These are phyloP conservation scores for Gopherus flavomarginatus DNA, from an alignment of 2,113 vertebrate species.

Conservation along the genomic window DNA sequence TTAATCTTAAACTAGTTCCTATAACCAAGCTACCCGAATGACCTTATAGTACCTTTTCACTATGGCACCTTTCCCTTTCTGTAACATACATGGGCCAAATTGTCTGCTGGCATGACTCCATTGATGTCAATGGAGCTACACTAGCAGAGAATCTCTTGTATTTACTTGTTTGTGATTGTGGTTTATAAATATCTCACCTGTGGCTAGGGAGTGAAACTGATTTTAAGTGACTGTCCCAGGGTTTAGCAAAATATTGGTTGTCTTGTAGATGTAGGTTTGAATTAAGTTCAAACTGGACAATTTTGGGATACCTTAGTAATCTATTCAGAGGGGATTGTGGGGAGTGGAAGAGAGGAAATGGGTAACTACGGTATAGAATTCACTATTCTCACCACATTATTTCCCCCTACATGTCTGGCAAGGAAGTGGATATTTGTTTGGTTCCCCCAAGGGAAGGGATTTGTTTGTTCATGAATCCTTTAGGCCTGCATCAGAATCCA, in stretches of 20 bases:
- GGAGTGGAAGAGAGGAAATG: not conserved
- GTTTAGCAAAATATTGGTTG: not conserved
- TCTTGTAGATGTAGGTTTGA: not conserved
- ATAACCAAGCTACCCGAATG: not conserved
- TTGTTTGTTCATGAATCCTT: not conserved
- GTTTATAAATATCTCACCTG: not conserved
- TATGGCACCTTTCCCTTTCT: not conserved
- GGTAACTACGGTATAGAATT: accelerated
- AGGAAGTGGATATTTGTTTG: not conserved
- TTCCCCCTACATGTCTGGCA: not conserved
- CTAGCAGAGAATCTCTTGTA: not conserved
- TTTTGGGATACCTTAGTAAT: not conserved
- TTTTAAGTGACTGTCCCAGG: accelerated
- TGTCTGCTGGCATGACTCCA: not conserved
- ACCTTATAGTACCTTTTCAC: not conserved
- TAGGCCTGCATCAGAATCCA: not conserved
- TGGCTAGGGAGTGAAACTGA: not conserved
- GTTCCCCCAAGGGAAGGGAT: not conserved
- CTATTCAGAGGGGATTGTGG: not conserved
- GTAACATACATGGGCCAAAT: not conserved
- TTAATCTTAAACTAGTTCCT: not conserved
- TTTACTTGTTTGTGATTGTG: not conserved
- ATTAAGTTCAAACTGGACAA: not conserved
- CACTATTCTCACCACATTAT: not conserved
- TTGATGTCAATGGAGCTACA: not conserved